These are phyloP conservation scores for Ianthella basta DNA, from an alignment of 37 sponge, comb jelly and placozoan species.

Conservation along the genomic window DNA sequence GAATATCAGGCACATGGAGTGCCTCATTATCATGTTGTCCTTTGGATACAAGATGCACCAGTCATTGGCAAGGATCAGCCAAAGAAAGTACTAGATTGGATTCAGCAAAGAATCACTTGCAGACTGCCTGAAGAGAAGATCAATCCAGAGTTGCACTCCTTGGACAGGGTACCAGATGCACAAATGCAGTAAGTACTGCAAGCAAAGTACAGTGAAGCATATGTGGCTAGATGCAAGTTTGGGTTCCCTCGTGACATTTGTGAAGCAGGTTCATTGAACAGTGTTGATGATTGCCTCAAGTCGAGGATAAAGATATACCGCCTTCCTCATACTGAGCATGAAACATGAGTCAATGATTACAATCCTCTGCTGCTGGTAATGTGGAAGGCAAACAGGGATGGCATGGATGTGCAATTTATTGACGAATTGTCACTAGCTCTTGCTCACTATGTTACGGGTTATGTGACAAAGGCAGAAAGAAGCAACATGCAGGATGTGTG, in stretches of 20 bases:
- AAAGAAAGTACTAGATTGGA: conserved; percentile 16
- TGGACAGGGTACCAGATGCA: conserved; percentile 52
- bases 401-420: conserved; percentile 53
- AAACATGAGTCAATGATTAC: conserved; percentile 59
- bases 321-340: conserved; percentile 12
- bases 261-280: conserved; percentile 18
- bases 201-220: conserved; percentile 13
- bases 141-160: conserved; percentile 53
- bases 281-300: conserved; percentile 44
- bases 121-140: conserved; percentile 47
- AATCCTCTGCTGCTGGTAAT: conserved; percentile 54
- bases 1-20: conserved; percentile 45
- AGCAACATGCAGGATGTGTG: conserved; percentile 55
- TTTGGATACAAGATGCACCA: conserved; percentile 64
- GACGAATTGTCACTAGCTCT: conserved; percentile 55
- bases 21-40: conserved; percentile 54
- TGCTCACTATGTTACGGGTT: conserved; percentile 57
- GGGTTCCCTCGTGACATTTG: conserved; percentile 45
- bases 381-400: conserved; percentile 75
- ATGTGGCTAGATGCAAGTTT: conserved; percentile 47
- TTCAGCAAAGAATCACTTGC: conserved; percentile 63
- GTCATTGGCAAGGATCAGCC: conserved; percentile 26
- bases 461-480: conserved; percentile 67
- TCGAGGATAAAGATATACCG: conserved; percentile 39
- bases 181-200: conserved; percentile 42